A percentile compares a stretch with the other conserved stretches of the same genome.
phyloP scores from a whole-genome alignment of 2,113 vertebrate genomes.

The Pseudorhombus dupliciocellatus region DNA sequence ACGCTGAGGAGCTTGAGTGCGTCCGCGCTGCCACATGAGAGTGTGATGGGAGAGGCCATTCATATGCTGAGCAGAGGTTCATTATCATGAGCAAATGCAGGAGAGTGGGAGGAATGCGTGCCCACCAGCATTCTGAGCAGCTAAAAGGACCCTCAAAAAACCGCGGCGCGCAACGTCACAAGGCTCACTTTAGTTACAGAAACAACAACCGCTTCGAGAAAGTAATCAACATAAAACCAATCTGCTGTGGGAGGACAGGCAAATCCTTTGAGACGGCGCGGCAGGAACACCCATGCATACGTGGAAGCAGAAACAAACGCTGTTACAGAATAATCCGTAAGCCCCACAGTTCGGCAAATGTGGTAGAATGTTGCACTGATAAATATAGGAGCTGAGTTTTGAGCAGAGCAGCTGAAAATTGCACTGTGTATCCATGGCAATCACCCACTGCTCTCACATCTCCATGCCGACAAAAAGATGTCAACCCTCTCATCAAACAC shows the following conservation, averaged over 20 bases:
- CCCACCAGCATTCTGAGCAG: slow-evolving; percentile 40
- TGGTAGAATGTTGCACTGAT: slow-evolving; percentile 13
- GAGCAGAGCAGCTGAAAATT: slow-evolving; percentile 30
- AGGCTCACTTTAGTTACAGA: slow-evolving; percentile 47
- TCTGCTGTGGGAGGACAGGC: slow-evolving; percentile 28
- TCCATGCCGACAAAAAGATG: slow-evolving; percentile 59
- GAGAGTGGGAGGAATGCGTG: slow-evolving; percentile 56
- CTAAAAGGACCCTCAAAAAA: slow-evolving; percentile 53
- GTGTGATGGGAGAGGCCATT: slow-evolving; percentile 61
- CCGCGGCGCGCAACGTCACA: slow-evolving; percentile 40
- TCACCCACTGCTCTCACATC: slow-evolving; percentile 46
- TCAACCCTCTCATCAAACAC: slow-evolving; percentile 67
- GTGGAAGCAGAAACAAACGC: slow-evolving; percentile 9
- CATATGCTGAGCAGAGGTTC: slow-evolving; percentile 71
- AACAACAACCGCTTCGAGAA: slow-evolving; percentile 37
- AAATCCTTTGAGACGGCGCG: slow-evolving; percentile 41
- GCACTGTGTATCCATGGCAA: slow-evolving; percentile 70
- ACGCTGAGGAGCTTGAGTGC: slow-evolving; percentile 30
- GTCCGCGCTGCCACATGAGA: slow-evolving; percentile 44
- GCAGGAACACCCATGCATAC: slow-evolving; percentile 9
- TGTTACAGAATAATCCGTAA: slow-evolving; percentile 14
- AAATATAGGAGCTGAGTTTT: slow-evolving; percentile 45
- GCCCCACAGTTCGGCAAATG: slow-evolving; percentile 13
- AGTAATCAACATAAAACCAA: slow-evolving; percentile 55
- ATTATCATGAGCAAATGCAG: slow-evolving; percentile 71